phyloP scores from a whole-genome alignment of 2,888 invertebrate genomes.

The Leuctra nigra region DNA sequence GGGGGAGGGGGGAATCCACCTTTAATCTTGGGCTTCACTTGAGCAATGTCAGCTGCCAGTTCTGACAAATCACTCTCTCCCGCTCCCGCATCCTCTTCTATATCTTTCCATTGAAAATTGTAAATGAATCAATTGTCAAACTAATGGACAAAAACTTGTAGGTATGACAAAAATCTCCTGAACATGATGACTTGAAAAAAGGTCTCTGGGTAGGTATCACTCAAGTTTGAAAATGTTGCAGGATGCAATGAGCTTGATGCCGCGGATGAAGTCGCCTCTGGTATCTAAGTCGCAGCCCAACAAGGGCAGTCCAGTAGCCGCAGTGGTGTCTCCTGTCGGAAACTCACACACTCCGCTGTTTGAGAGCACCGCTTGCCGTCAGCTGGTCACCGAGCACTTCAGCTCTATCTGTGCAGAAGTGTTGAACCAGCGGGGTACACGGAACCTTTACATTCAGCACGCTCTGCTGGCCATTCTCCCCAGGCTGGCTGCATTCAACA shows the following conservation, averaged over 20 bases:
- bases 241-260: slow-evolving; percentile 48
- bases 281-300: slow-evolving; percentile 40
- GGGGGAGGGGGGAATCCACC: too few relatives aligned
- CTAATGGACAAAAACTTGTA: too few relatives aligned
- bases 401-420: slow-evolving; percentile 72
- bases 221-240: slow-evolving; percentile 42
- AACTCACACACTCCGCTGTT: slow-evolving; percentile 46
- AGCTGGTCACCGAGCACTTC: slow-evolving; percentile 75
- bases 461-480: slow-evolving; percentile 82
- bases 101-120: too few relatives aligned
- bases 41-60: too few relatives aligned
- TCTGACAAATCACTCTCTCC: too few relatives aligned
- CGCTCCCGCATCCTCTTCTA: too few relatives aligned
- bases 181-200: too few relatives aligned
- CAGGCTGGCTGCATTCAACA: slow-evolving; percentile 88
- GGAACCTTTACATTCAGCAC: slow-evolving; percentile 78
- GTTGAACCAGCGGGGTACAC: slow-evolving; percentile 64
- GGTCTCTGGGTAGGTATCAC: slow-evolving; percentile 6
- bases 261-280: slow-evolving; percentile 52
- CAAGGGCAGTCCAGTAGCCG: slow-evolving; percentile 23
- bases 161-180: too few relatives aligned
- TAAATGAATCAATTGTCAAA: too few relatives aligned
- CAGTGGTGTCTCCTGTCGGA: slow-evolving; percentile 22
- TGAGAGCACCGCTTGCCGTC: slow-evolving; percentile 82
- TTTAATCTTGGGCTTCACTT: too few relatives aligned